A percentile compares a stretch with the other conserved stretches of the same genome.
phyloP scores from a whole-genome alignment of 1,140 invertebrate genomes.

The Diorhabda carinulata region DNA sequence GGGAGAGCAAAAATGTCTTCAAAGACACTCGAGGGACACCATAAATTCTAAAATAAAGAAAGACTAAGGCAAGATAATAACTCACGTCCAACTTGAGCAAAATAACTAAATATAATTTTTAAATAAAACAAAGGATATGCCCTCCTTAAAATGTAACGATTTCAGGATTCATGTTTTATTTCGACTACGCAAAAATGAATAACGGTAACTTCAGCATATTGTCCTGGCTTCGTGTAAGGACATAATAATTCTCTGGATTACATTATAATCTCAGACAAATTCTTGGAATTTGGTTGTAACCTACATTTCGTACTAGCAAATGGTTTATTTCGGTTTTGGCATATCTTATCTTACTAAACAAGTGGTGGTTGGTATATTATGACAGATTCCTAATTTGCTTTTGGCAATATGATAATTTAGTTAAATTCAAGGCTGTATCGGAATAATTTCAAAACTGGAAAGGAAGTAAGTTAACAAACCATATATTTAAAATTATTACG shows the following conservation, averaged over 20 bases:
- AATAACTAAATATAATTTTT: slow-evolving; percentile 32
- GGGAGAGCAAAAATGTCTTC: slow-evolving; percentile 32
- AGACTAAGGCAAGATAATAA: slow-evolving; percentile 36
- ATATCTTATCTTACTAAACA: background rate
- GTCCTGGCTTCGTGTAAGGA: background rate
- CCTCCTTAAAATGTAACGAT: slow-evolving; percentile 26
- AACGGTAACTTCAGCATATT: slow-evolving; percentile 12
- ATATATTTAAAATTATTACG: no score
- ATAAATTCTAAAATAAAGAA: slow-evolving; percentile 36
- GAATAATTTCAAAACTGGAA: no score
- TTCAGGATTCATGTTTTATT: slow-evolving; percentile 15
- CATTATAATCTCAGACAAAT: background rate
- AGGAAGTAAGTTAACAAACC: no score
- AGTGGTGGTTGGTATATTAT: no score
- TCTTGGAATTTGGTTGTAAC: background rate
- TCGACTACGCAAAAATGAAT: slow-evolving; percentile 13
- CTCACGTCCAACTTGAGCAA: slow-evolving; percentile 31
- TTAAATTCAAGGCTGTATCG: no score
- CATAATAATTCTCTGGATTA: background rate
- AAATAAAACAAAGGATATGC: slow-evolving; percentile 29
- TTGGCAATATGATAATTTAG: no score
- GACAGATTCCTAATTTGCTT: no score
- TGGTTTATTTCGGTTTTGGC: background rate
- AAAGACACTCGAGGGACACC: slow-evolving; percentile 35
- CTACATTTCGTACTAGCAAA: background rate